Evolutionary conservation across 2,797 vertebrate species (phyloP).

Genomic region (Cuniculus paca): DNA sequence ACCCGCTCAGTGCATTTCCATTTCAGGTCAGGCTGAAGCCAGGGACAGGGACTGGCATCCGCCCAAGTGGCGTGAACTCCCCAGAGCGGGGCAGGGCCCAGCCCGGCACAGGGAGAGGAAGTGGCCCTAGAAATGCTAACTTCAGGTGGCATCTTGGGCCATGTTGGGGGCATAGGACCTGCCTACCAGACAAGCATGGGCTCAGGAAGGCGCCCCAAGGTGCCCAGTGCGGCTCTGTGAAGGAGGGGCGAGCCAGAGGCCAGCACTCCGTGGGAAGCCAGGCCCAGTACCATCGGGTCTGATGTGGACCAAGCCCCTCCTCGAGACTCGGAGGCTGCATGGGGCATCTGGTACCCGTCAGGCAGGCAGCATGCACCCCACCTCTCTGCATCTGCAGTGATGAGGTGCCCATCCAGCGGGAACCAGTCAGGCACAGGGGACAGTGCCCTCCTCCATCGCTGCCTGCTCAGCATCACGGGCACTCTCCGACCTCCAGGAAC

Average conservation of each 20-base stretch:
- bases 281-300: conserved; percentile 81
- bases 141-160: neutral
- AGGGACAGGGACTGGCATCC: conserved; percentile 45
- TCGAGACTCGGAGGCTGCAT: conserved; percentile 78
- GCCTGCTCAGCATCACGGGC: conserved; percentile 72
- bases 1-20: conserved; percentile 44
- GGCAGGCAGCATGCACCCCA: neutral
- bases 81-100: neutral
- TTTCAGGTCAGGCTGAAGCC: conserved; percentile 77
- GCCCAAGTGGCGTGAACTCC: conserved; percentile 61
- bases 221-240: conserved; percentile 32
- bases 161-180: neutral
- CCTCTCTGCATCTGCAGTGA: neutral
- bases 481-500: conserved; percentile 62
- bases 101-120: neutral
- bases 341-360: conserved; percentile 78
- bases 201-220: conserved; percentile 22
- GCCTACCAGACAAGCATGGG: neutral
- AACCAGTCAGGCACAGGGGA: conserved; percentile 68
- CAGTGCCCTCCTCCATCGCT: conserved; percentile 54
- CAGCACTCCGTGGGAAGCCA: conserved; percentile 65
- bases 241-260: conserved; percentile 46
- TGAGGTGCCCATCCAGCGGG: conserved; percentile 41
- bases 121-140: neutral
- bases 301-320: conserved; percentile 84